A percentile compares a stretch with the other conserved stretches of the same genome.
phyloP scores from a whole-genome alignment of 2,113 vertebrate species.

The Mesitornis unicolor region DNA sequence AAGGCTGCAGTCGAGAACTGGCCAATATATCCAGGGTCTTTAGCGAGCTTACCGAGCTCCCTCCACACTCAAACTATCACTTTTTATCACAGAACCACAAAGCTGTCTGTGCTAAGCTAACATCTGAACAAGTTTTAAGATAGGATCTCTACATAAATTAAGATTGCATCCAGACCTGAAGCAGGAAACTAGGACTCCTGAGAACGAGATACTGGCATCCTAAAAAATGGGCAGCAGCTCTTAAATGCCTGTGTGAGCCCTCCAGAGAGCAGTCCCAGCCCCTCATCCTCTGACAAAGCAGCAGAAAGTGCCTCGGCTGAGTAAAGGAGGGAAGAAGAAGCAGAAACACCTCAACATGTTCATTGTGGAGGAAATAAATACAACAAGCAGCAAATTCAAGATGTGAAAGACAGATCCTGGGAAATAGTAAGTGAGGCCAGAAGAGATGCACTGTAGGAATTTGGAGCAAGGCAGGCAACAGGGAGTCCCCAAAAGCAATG shows the following conservation, averaged over 20 bases:
- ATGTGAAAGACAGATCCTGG: not conserved
- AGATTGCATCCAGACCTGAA: not conserved
- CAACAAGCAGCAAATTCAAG: not conserved
- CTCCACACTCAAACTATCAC: not conserved
- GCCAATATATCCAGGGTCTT: not conserved
- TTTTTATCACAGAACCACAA: not conserved
- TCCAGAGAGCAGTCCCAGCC: not conserved
- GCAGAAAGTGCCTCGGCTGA: not conserved
- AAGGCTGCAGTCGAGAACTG: not conserved
- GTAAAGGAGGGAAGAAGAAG: not conserved
- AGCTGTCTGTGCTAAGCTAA: not conserved
- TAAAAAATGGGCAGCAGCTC: not conserved
- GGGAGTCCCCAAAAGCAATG: not conserved
- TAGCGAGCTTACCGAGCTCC: not conserved
- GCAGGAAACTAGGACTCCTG: not conserved
- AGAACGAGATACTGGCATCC: not conserved
- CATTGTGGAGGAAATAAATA: not conserved
- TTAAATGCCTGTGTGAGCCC: not conserved
- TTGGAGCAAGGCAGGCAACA: not conserved
- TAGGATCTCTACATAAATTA: constrained; percentile 1
- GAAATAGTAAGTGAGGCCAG: not conserved
- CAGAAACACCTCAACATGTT: not conserved
- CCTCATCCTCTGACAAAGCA: not conserved
- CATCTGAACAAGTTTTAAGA: not conserved
- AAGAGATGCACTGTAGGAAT: not conserved